Base-by-base conservation (phyloP, 2,888 invertebrate species). In the Allygus modestus region DNA sequence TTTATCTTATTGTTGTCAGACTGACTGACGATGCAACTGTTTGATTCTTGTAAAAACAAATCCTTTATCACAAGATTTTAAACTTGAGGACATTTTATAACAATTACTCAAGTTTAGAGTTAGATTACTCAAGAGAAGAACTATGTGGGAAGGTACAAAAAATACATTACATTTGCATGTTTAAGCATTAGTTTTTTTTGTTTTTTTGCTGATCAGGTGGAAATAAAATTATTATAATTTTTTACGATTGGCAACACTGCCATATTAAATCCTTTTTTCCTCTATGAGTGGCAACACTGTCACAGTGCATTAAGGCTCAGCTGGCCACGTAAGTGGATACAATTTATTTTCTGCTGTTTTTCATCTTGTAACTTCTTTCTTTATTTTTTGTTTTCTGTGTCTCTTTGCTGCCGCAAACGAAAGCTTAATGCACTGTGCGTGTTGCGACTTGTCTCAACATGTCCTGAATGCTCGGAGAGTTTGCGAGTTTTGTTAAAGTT, bases 381-480 rank as follows among this genome's bases (percentile, higher is more conserved):
- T 26, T 58, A 20, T 23, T 20, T 58, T 58, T n/a, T 58, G 23
- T 23, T 46, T 7, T 46, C 4, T 65, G 65, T 65, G 28, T 65
- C 7, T 46, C 28, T 51, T 43, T 43, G 46, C 77, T 23, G 77
- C 46, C 28, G 23, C 77, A 77, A 77, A 77, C 77, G 77, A 77
- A 77, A 77, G 77, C 77, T 77, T 73, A 77, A 77, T 77, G 77
- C 77, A 77, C 77, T 77, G 77, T 77, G 77, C 17, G 20, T 7
- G 73, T 73, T 43, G 65, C 17, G 31, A 65, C 65, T 31, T 15
- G 65, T 65, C 65, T 65, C 65, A 65, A 65, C 65, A 65, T 65
- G 65, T 65, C 31, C 65, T 31, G 31, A 65, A 31, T 15, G 9
- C 15, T 7, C 20, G 58, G 0, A 20, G 12, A 12, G 1, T 65